These are phyloP conservation scores for Nebria brevicollis DNA, from an alignment of 2,888 invertebrate genomes.

Conservation along the genomic window DNA sequence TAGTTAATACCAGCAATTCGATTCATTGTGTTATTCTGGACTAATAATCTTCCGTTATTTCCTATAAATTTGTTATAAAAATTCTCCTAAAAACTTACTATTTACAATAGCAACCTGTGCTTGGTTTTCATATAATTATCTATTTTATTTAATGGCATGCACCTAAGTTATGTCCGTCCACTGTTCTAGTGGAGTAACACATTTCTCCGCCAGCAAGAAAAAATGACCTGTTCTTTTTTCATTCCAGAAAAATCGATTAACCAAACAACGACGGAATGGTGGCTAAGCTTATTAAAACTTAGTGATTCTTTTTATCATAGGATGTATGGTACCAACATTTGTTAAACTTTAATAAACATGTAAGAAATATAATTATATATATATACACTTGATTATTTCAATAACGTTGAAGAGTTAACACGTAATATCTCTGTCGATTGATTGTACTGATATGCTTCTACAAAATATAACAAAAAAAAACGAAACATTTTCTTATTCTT, in stretches of 20 bases:
- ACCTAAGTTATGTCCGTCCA: conserved; percentile 25
- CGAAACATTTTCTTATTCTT: background rate
- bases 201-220: conserved; percentile 6
- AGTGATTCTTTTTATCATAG: conserved; percentile 9
- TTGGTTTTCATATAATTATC: conserved; percentile 28
- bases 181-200: background rate
- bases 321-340: conserved; percentile 19
- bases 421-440: conserved; percentile 32
- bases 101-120: conserved; percentile 31
- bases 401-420: conserved; percentile 44
- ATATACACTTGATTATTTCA: conserved; percentile 26
- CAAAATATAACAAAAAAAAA: conserved; percentile 30
- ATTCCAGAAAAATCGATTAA: conserved; percentile 8
- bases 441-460: conserved; percentile 47
- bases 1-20: conserved; percentile 38
- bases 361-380: conserved; percentile 25
- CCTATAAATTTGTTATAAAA: conserved; percentile 44
- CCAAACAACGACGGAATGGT: background rate
- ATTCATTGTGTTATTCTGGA: conserved; percentile 18
- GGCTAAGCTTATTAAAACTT: conserved; percentile 7
- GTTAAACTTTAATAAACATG: conserved; percentile 35
- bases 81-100: conserved; percentile 42
- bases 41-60: conserved; percentile 27
- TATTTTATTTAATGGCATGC: conserved; percentile 41
- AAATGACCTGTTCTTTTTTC: background rate